Evolutionary conservation across 2,113 vertebrate genomes (phyloP), one percentile per base, ranked within the genome.

Genomic region (Lepus timidus): DNA sequence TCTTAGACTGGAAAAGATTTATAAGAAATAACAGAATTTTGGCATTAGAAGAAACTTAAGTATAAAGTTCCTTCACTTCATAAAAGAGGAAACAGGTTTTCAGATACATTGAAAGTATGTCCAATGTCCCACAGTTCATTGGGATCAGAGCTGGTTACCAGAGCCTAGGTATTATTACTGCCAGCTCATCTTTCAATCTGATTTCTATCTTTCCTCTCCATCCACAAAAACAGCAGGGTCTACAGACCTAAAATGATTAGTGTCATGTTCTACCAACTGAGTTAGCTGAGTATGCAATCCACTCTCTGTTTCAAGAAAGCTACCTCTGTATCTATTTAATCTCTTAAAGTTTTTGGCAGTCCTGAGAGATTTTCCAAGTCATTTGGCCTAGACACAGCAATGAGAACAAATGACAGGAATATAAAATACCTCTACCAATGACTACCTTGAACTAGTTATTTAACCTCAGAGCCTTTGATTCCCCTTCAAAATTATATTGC

Each of bases 1-100:
- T 81, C 93, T 94, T 61, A 9, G 31, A 93, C n/a, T 85, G 16
- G 51, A 74, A 90, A 94, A 92, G 19, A 2, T 93, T 93, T 88
- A 65, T 4, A 82, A 19, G 51, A 71, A 87, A 88, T 75, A 22
- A 90, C 27, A 86, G 78, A 93, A 88, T 92, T 85, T 85, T 64
- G 55, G 9, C 58, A 90, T 85, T 94, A 70, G 23, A 92, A 94
- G 36, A 22, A 36, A 81, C 29, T 88, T 84, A 75, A 81, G 8
- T 39, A 84, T 80, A 64, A 88, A 81, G 8, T 95, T 86, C 31
- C 49, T 92, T 94, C 27, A 86, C 61, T 95, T 97, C 78, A 95
- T 64, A 89, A 36, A 86, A 83, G 31, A 90, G 62, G 65, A 92
- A 93, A 96, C 33, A 87, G 49, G 36, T 93, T 29, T 90, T 91